Percentiles rank a stretch among this genome's conserved stretches.
Evolutionary conservation across 2,888 invertebrate genomes (phyloP).

Genomic region (Brachylomia viminalis): DNA sequence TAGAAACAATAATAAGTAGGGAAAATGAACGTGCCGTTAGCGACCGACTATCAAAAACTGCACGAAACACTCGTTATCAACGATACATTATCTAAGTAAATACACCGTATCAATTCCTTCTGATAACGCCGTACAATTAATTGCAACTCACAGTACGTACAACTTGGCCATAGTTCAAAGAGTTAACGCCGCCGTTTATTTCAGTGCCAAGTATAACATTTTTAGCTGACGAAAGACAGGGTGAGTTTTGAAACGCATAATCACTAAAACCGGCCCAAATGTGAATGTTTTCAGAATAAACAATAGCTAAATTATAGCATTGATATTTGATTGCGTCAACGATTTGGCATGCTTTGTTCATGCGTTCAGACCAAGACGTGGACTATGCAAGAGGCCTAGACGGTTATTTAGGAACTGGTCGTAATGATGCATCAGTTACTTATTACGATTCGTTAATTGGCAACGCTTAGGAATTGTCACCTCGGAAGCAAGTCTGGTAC

Average conservation of each 20-base stretch:
- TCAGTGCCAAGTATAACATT: slow-evolving; percentile 88
- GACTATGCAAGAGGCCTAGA: slow-evolving; percentile 23
- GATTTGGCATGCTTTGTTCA: slow-evolving; percentile 52
- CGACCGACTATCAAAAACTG: slow-evolving; percentile 35
- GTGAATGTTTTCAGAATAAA: slow-evolving; percentile 64
- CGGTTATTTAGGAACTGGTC: slow-evolving; percentile 43
- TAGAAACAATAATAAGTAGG: slow-evolving; percentile 4
- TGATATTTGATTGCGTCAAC: slow-evolving; percentile 52
- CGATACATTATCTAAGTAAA: slow-evolving; percentile 54
- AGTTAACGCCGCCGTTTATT: slow-evolving; percentile 83
- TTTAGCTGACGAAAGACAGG: slow-evolving; percentile 82
- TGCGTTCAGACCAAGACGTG: slow-evolving; percentile 27
- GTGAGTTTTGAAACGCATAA: slow-evolving; percentile 76
- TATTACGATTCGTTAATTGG: slow-evolving; percentile 47
- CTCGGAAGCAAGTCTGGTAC: slow-evolving; percentile 34
- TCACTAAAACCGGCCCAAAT: slow-evolving; percentile 72
- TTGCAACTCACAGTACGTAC: slow-evolving; percentile 61
- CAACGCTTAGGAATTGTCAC: slow-evolving; percentile 45
- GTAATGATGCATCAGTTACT: slow-evolving; percentile 41
- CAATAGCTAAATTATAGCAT: slow-evolving; percentile 53
- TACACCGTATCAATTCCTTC: slow-evolving; percentile 46
- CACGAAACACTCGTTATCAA: slow-evolving; percentile 50
- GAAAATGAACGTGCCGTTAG: slow-evolving; percentile 22
- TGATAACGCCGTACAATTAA: slow-evolving; percentile 63
- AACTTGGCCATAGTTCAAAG: slow-evolving; percentile 86